These are phyloP conservation scores for Lucinisca nassula DNA, from an alignment of 2,888 invertebrate species.

Conservation along the genomic window DNA sequence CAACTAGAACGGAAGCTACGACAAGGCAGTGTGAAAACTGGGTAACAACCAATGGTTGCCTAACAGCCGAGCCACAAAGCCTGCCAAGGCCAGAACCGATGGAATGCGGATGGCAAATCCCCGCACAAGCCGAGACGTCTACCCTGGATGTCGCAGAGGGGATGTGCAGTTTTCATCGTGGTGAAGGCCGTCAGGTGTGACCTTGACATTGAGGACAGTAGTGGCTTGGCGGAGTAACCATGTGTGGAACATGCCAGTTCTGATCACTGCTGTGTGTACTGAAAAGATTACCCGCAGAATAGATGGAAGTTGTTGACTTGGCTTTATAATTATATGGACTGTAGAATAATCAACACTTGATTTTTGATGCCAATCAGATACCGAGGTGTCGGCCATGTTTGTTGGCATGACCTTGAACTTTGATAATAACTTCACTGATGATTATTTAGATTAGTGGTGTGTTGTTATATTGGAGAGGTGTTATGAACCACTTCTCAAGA, in stretches of 20 bases:
- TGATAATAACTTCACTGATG: background rate
- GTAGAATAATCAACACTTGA: slow-evolving; percentile 15
- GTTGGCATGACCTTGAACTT: background rate
- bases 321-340: background rate
- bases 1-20: slow-evolving; percentile 58
- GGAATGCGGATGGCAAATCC: background rate
- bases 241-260: background rate
- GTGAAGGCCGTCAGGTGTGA: background rate
- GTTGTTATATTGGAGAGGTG: background rate
- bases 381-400: background rate
- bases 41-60: slow-evolving; percentile 19
- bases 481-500: no score
- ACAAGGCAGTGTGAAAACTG: slow-evolving; percentile 39
- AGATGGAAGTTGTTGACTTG: background rate
- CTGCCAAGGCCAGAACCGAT: background rate
- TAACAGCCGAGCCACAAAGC: slow-evolving; percentile 17
- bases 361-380: slow-evolving; percentile 10
- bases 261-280: background rate
- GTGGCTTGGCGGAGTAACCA: background rate
- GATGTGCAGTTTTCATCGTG: background rate
- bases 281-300: background rate
- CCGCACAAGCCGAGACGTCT: background rate
- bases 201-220: background rate
- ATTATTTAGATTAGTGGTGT: slow-evolving; percentile 11
- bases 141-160: background rate